Conservation (phyloP, 2,888 invertebrate genomes). For the Coleophora flavipennella region DNA sequence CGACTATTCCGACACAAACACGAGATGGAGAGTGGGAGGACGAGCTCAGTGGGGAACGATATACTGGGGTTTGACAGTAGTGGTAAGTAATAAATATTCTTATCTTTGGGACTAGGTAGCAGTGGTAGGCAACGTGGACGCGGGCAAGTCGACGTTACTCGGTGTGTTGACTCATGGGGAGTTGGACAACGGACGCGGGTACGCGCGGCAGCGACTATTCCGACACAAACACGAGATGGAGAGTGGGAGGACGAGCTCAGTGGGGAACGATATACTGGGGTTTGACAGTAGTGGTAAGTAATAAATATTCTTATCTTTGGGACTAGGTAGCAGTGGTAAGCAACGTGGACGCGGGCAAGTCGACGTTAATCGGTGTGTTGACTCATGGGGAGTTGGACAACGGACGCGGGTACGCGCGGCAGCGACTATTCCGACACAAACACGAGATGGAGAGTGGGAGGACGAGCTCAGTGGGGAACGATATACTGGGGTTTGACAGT, state of each 20-base stretch:
- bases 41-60: slow-evolving; percentile 99
- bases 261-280: slow-evolving; percentile 99
- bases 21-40: slow-evolving; percentile 98
- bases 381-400: slow-evolving; percentile 99
- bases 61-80: slow-evolving; percentile 97
- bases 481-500: no score
- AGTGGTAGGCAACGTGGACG: slow-evolving; percentile 99
- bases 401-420: no score
- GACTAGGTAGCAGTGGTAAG: no score
- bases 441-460: no score
- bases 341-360: no score
- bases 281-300: slow-evolving; percentile 96
- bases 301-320: no score
- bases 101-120: slow-evolving; percentile 83
- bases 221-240: slow-evolving; percentile 99
- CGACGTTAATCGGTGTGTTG: slow-evolving; percentile 86
- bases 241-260: slow-evolving; percentile 97
- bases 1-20: slow-evolving; percentile 98
- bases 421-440: no score
- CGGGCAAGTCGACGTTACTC: slow-evolving; percentile 97
- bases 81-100: slow-evolving; percentile 64
- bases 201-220: slow-evolving; percentile 95
- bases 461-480: no score
- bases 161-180: slow-evolving; percentile 93
- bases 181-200: slow-evolving; percentile 96